Percentiles rank a stretch among this genome's conserved stretches.
Evolutionary conservation across 2,797 vertebrate genomes (phyloP).

Genomic region (Urosaurus nigricauda): DNA sequence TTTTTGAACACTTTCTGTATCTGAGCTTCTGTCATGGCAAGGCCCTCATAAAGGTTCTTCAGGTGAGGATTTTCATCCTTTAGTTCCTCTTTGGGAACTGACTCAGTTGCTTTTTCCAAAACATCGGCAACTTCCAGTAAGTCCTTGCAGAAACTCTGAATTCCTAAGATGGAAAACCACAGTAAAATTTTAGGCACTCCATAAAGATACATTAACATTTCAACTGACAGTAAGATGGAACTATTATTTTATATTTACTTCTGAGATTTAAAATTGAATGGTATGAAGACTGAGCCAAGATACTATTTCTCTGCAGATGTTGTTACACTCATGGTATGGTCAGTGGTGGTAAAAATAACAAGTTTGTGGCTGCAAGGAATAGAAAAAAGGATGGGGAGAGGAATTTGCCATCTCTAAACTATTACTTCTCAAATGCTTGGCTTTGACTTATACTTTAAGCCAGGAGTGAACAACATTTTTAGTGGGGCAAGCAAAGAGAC

Average conservation of each 20-base stretch:
- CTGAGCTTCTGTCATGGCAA: conserved; percentile 93
- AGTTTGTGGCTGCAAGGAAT: too few relatives aligned
- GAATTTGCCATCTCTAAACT: too few relatives aligned
- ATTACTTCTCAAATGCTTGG: too few relatives aligned
- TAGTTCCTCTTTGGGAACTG: conserved; percentile 93
- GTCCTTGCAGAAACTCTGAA: conserved; percentile 98
- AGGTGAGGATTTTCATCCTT: conserved; percentile 91
- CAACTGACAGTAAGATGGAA: background rate
- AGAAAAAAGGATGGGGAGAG: too few relatives aligned
- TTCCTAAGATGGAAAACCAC: conserved; percentile 79
- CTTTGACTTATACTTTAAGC: too few relatives aligned
- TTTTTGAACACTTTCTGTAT: conserved; percentile 97
- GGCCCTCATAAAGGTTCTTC: conserved; percentile 94
- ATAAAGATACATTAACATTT: background rate
- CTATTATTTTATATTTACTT: background rate
- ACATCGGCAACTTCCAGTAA: conserved; percentile 96
- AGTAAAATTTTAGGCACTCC: conserved; percentile 11
- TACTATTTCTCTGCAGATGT: too few relatives aligned
- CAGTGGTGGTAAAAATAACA: too few relatives aligned
- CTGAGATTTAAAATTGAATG: background rate
- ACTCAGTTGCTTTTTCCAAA: conserved; percentile 94
- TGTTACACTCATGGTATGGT: too few relatives aligned
- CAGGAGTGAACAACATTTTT: too few relatives aligned
- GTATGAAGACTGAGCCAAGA: background rate
- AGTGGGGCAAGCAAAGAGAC: too few relatives aligned